phyloP scores from a whole-genome alignment of 1,140 invertebrate genomes.

The Caenorhabditis briggsae region DNA sequence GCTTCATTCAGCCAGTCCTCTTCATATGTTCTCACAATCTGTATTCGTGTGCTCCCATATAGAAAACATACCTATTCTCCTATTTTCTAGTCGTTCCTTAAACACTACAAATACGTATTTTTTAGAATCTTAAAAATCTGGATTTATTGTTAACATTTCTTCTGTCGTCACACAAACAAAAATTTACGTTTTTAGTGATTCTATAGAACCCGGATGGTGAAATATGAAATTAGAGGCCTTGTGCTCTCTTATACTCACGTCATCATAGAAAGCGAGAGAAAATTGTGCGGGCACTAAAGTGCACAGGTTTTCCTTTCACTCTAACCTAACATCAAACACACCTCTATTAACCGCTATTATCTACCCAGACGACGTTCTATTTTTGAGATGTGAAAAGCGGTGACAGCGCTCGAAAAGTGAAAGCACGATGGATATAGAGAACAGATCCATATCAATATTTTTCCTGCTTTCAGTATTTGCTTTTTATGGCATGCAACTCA shows the following conservation, averaged over 20 bases:
- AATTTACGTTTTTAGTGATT: no score
- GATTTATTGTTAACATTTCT: slow-evolving; percentile 2
- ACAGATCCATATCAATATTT: slow-evolving; percentile 33
- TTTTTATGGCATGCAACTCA: slow-evolving; percentile 1
- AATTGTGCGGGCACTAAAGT: not conserved
- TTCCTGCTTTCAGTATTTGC: slow-evolving; percentile 22
- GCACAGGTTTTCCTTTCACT: not conserved
- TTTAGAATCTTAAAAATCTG: not conserved
- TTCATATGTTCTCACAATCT: not conserved
- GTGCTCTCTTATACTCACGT: not conserved
- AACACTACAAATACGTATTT: not conserved
- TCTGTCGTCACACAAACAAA: not conserved
- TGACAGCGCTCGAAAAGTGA: not conserved
- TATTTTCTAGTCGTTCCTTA: not conserved
- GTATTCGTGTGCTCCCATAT: not conserved
- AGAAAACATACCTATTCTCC: not conserved
- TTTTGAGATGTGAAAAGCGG: not conserved
- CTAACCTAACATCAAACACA: not conserved
- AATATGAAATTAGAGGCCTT: slow-evolving; percentile 42
- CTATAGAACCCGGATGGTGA: not conserved
- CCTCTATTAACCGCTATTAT: slow-evolving; percentile 22
- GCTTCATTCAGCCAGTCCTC: not conserved
- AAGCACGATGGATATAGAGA: not conserved
- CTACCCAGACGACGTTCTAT: not conserved
- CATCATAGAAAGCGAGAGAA: not conserved